These are phyloP conservation scores for Rhorus exstirpatorius DNA, from an alignment of 2,888 invertebrate genomes.

Conservation along the genomic window DNA sequence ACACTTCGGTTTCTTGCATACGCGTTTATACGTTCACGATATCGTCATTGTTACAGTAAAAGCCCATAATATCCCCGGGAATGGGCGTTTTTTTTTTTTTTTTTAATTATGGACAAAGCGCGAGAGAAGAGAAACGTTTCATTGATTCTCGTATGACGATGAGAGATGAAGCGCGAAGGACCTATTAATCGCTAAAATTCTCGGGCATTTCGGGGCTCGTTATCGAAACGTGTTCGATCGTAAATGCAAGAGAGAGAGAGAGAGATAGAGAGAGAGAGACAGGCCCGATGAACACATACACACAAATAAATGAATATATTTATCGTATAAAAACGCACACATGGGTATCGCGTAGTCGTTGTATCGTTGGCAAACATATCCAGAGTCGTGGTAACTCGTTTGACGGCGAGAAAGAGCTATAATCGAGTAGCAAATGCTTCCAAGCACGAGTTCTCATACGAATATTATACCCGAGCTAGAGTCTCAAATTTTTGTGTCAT, in stretches of 20 bases:
- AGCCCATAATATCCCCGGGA: not conserved
- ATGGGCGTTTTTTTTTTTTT: not conserved
- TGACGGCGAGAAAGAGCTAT: constrained; percentile 40
- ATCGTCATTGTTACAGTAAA: not conserved
- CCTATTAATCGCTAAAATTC: constrained; percentile 62
- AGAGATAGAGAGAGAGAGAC: too few species aligned
- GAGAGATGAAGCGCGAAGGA: constrained; percentile 12
- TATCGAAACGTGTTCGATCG: constrained; percentile 66
- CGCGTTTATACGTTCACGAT: not conserved
- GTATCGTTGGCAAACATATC: constrained; percentile 12
- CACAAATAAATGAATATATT: not conserved
- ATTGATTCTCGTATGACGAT: constrained; percentile 32
- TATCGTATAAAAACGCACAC: not conserved
- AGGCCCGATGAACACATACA: not conserved
- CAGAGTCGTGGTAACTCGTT: constrained; percentile 36
- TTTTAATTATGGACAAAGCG: not conserved
- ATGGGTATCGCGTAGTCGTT: constrained; percentile 1
- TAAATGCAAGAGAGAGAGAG: constrained; percentile 41
- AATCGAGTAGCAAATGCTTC: constrained; percentile 39
- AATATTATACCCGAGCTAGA: not conserved
- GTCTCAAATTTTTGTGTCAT: not conserved
- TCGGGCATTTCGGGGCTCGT: constrained; percentile 55
- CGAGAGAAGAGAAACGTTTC: constrained; percentile 31
- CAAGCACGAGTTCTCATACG: not conserved
- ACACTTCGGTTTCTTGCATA: not conserved